These are phyloP conservation scores for Mesoclemmys tuberculata DNA, from an alignment of 2,113 vertebrate species.

Conservation along the genomic window DNA sequence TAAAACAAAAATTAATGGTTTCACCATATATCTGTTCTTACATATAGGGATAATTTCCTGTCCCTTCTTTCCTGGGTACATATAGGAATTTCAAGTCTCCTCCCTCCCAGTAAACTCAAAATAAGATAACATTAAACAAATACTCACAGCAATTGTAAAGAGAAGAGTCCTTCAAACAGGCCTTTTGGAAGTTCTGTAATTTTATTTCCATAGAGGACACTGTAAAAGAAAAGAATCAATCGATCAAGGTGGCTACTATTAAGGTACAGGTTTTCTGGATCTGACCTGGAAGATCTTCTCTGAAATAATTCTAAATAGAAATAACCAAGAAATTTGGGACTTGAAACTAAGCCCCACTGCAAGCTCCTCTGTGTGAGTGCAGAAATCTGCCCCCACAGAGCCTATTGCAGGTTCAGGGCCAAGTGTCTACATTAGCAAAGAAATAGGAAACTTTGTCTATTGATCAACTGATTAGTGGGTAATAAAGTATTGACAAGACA, in stretches of 20 bases:
- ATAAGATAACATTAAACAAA: constrained; percentile 31
- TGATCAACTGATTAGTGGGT: background rate
- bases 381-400: background rate
- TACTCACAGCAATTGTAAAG: constrained; percentile 97
- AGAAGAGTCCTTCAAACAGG: constrained; percentile 95
- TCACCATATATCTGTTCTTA: background rate
- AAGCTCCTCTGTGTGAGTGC: background rate
- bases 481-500: background rate
- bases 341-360: background rate
- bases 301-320: background rate
- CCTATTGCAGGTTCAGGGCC: background rate
- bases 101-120: background rate
- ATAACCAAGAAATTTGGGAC: background rate
- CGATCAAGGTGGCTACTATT: background rate
- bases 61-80: background rate
- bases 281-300: background rate
- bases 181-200: constrained; percentile 98
- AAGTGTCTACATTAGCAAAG: background rate
- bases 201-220: constrained; percentile 98
- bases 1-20: background rate
- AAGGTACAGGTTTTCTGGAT: background rate
- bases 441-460: background rate
- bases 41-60: background rate
- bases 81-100: background rate
- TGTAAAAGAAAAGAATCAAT: constrained; percentile 68